Base-by-base conservation (phyloP, 2,797 vertebrate genomes). In the Potorous gilbertii region DNA sequence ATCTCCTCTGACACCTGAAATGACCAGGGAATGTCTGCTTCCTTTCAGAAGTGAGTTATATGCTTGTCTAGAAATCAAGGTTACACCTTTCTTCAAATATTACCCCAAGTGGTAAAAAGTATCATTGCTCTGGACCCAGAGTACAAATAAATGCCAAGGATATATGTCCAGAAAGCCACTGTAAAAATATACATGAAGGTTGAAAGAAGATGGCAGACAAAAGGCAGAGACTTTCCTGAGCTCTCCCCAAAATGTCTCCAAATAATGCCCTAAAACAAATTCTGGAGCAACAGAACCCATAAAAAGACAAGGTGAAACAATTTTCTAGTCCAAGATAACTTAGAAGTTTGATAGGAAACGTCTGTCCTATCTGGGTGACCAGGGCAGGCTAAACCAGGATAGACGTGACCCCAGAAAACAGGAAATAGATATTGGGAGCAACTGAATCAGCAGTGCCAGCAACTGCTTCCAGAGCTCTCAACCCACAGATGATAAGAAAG, bases 401-500 rank as follows among this genome's bases (percentile, higher is more conserved):
- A 27, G 56, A 56, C 1, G 24, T 56, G 24, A 27, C 56, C 21
- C 56, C 56, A 56, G 24, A 6, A 56, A 56, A 56, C 56, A 6
- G 8, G 24, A 5, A 56, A 56, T 27, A 56, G 10, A 11, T 13
- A 12, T 62, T 31, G 5, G 59, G 10, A 62, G 31, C 34, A 31
- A 34, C 11, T 34, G 29, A 34, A 34, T 62, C 4, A 62, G 57
- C 12, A 62, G 29, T 4, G 12, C 14, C 24, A n/a, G 62, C 31
- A n/a, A 34, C 12, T n/a, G 1, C 34, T 66, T n/a, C 34, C 4
- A 11, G 4, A 66, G 34, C 1, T n/a, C 34, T 66, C 34, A 66
- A 5, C 1, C 13, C 13, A n/a, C 5, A n/a, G 4, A 34, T 16
- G 1, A 5, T n/a, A 66, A 16, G 34, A 5, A 8, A 8, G 24